A percentile compares a stretch with the other conserved stretches of the same genome.
phyloP scores from a whole-genome alignment of 2,797 vertebrate species.

The Sebastolobus alascanus region DNA sequence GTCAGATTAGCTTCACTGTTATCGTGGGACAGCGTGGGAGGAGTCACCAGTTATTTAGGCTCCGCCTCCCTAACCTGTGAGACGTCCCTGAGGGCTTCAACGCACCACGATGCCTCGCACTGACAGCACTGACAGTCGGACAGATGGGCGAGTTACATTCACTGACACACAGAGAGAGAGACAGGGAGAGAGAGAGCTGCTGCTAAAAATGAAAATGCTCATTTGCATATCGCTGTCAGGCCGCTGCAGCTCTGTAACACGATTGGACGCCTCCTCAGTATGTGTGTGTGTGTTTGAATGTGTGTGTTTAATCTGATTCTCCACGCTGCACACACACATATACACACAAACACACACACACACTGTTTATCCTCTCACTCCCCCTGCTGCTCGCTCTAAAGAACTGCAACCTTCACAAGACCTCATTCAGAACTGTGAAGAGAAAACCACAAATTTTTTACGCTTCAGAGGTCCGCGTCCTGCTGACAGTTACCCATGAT shows the following conservation, averaged over 20 bases:
- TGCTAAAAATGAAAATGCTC: conserved; percentile 64
- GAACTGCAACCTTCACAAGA: conserved; percentile 14
- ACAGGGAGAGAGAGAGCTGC: background rate
- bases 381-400: conserved; percentile 50
- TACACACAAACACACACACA: background rate
- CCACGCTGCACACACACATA: conserved; percentile 30
- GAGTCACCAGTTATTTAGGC: background rate
- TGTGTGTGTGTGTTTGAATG: conserved; percentile 19
- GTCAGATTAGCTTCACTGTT: background rate
- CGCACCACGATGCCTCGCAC: background rate
- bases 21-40: background rate
- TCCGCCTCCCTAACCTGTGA: conserved; percentile 41
- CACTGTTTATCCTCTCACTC: conserved; percentile 44
- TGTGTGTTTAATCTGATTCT: conserved; percentile 65
- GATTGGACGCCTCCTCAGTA: conserved; percentile 53
- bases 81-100: conserved; percentile 1
- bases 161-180: background rate
- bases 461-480: background rate
- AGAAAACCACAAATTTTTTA: background rate
- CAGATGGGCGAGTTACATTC: conserved; percentile 41
- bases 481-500: conserved; percentile 46
- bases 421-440: background rate
- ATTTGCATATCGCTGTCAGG: conserved; percentile 71
- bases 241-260: conserved; percentile 47
- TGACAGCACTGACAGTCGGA: conserved; percentile 8